Percentiles rank a stretch among this genome's conserved stretches.
phyloP scores from a whole-genome alignment of 2,113 vertebrate species.

The Polypterus senegalus region DNA sequence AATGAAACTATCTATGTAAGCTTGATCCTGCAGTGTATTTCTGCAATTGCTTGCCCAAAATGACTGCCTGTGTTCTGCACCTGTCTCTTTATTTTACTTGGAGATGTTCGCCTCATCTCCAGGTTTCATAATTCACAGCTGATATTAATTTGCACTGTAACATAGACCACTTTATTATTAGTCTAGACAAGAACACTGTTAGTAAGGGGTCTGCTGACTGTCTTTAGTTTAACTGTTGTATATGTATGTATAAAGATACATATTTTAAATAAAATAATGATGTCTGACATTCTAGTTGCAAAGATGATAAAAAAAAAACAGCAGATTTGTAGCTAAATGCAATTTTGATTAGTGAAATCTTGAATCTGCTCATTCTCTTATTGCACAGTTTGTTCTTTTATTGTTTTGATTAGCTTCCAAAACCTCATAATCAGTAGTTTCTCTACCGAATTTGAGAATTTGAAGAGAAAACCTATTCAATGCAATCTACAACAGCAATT shows the following conservation, averaged over 20 bases:
- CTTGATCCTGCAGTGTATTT: slow-evolving; percentile 58
- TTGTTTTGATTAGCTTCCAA: slow-evolving; percentile 13
- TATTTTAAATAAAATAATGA: no score
- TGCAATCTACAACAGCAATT: slow-evolving; percentile 14
- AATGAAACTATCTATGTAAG: slow-evolving; percentile 61
- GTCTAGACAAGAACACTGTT: no score
- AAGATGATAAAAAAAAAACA: no score
- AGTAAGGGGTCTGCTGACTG: no score
- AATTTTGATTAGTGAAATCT: slow-evolving; percentile 2
- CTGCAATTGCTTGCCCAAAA: slow-evolving; percentile 60
- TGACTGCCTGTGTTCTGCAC: slow-evolving; percentile 64
- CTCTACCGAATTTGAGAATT: not conserved
- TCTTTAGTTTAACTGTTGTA: no score
- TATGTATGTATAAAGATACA: no score
- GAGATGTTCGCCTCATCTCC: slow-evolving; percentile 61
- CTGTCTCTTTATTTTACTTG: slow-evolving; percentile 59
- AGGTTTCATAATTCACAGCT: slow-evolving; percentile 62
- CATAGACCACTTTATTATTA: slow-evolving; percentile 25
- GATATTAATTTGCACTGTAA: slow-evolving; percentile 59
- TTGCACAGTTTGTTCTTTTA: slow-evolving; percentile 19
- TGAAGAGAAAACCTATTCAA: slow-evolving; percentile 4
- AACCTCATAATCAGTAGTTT: slow-evolving; percentile 9
- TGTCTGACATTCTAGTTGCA: no score
- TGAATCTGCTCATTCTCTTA: not conserved
- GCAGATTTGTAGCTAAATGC: slow-evolving; percentile 23